Percentiles rank a stretch among this genome's conserved stretches.
Conservation (phyloP, 2,888 invertebrate species). For the Drosophila melanosoma region DNA sequence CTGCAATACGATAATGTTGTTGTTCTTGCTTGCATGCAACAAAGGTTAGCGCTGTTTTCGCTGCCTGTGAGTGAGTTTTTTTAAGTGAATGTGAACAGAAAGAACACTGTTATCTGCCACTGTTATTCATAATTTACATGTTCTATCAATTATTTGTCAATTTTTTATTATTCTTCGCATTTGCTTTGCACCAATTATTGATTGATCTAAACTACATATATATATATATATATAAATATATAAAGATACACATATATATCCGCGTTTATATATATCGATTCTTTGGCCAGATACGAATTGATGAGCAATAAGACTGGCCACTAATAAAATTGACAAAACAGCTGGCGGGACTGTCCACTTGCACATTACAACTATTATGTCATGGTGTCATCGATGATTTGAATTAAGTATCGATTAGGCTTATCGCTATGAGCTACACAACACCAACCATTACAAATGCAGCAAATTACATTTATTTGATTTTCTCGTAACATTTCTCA, state of each 20-base stretch:
- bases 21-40: slow-evolving; percentile 44
- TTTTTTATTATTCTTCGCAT: slow-evolving; percentile 28
- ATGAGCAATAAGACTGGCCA: slow-evolving; percentile 52
- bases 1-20: slow-evolving; percentile 24
- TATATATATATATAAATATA: slow-evolving; percentile 11
- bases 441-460: background rate
- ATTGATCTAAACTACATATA: slow-evolving; percentile 49
- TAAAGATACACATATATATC: slow-evolving; percentile 25
- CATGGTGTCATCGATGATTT: slow-evolving; percentile 35
- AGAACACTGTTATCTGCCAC: slow-evolving; percentile 61
- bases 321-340: slow-evolving; percentile 35
- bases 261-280: slow-evolving; percentile 38
- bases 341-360: slow-evolving; percentile 49
- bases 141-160: slow-evolving; percentile 53
- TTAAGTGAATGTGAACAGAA: slow-evolving; percentile 41
- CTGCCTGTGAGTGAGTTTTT: slow-evolving; percentile 44
- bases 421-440: background rate
- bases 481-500: background rate
- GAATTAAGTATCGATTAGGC: slow-evolving; percentile 19
- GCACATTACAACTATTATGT: slow-evolving; percentile 16
- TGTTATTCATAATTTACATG: slow-evolving; percentile 57
- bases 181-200: slow-evolving; percentile 56
- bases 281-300: slow-evolving; percentile 47
- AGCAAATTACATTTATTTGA: background rate
- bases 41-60: slow-evolving; percentile 55